Evolutionary conservation across 2,797 vertebrate species (phyloP).

Genomic region (Anguilla pacifica): DNA sequence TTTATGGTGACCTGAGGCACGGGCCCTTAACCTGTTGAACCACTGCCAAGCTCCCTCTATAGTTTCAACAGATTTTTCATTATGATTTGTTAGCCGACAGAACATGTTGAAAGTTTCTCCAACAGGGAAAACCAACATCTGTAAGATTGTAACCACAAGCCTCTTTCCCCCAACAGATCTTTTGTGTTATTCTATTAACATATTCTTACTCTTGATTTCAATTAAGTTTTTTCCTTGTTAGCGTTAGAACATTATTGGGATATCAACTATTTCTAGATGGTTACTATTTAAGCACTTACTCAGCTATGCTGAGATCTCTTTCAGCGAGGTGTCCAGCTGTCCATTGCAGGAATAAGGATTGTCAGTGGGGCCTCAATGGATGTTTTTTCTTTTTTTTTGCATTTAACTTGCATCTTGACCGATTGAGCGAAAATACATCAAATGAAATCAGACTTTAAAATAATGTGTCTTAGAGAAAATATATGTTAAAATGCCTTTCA

Average conservation of each 20-base stretch:
- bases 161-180: not conserved
- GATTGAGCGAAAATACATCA: not conserved
- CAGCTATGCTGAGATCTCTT: too few relatives aligned
- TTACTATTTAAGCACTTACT: not conserved
- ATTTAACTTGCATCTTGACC: not conserved
- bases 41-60: constrained; percentile 9
- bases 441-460: not conserved
- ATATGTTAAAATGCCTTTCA: not conserved
- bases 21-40: constrained; percentile 7
- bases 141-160: not conserved
- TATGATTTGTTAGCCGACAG: constrained; percentile 16
- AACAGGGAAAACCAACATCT: constrained; percentile 8
- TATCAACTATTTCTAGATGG: too few relatives aligned
- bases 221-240: not conserved
- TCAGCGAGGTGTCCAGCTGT: too few relatives aligned
- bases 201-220: not conserved
- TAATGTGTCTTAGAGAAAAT: too few relatives aligned
- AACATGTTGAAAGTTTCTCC: constrained; percentile 21
- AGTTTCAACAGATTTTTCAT: constrained; percentile 24
- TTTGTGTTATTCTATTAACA: not conserved
- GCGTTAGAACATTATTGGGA: too few relatives aligned
- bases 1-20: not conserved
- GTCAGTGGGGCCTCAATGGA: not conserved
- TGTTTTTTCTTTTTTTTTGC: not conserved
- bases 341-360: not conserved